Evolutionary conservation across 2,888 invertebrate species (phyloP).

Genomic region (Eupithecia inturbata): DNA sequence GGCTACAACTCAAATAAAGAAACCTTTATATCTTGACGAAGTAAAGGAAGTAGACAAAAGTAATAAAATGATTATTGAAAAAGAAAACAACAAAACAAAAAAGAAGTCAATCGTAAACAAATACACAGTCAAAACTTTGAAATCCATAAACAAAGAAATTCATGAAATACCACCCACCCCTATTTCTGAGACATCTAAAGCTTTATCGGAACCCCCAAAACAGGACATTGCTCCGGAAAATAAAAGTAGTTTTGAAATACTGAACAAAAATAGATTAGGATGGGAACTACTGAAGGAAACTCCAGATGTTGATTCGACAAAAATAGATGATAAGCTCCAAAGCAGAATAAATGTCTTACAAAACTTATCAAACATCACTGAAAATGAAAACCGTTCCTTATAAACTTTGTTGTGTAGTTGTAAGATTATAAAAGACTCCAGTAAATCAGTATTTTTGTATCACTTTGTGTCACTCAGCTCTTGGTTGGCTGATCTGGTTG

Average conservation of each 20-base stretch:
- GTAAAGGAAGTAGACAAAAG: conserved; percentile 52
- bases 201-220: conserved; percentile 61
- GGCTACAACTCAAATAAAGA: conserved; percentile 69
- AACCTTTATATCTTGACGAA: conserved; percentile 55
- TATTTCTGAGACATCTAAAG: conserved; percentile 79
- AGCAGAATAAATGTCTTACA: conserved; percentile 66
- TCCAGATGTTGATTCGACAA: conserved; percentile 62
- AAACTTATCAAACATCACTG: conserved; percentile 59
- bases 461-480: conserved; percentile 50
- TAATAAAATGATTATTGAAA: conserved; percentile 47
- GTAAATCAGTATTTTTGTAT: conserved; percentile 80
- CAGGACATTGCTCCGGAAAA: conserved; percentile 76
- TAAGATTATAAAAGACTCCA: conserved; percentile 78
- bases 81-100: conserved; percentile 63
- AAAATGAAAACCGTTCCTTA: conserved; percentile 73
- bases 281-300: conserved; percentile 86
- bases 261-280: conserved; percentile 83
- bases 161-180: conserved; percentile 77
- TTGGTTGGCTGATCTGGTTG: conserved; percentile 45
- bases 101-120: conserved; percentile 59
- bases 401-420: conserved; percentile 79
- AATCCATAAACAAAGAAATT: conserved; percentile 81
- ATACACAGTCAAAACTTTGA: conserved; percentile 63
- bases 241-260: conserved; percentile 82
- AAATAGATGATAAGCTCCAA: conserved; percentile 73